These are phyloP conservation scores for Acrocera orbiculus DNA, from an alignment of 2,888 invertebrate species.

Conservation along the genomic window DNA sequence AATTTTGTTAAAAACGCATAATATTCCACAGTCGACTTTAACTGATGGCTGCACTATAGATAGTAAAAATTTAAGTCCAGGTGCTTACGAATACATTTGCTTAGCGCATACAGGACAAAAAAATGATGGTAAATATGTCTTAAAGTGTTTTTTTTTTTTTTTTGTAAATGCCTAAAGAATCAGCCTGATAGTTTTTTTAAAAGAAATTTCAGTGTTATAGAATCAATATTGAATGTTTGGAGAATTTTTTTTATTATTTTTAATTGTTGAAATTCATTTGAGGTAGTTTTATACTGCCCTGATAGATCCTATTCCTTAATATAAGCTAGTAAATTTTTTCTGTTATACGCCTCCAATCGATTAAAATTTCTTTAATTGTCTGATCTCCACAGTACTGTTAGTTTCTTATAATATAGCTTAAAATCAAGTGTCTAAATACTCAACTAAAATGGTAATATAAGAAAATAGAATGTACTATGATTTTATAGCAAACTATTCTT, in stretches of 20 bases:
- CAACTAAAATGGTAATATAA: no score
- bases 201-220: not conserved
- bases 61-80: constrained; percentile 6
- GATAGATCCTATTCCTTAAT: no score
- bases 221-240: not conserved
- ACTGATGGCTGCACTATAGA: constrained; percentile 1
- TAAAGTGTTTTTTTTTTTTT: not conserved
- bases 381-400: no score
- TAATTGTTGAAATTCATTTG: no score
- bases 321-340: no score
- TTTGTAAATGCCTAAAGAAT: not conserved
- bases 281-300: no score
- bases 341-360: no score
- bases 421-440: no score
- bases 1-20: constrained; percentile 46
- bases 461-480: no score
- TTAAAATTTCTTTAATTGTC: no score
- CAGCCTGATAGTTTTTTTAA: no score
- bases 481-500: not conserved
- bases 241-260: not conserved
- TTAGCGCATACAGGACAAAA: constrained; percentile 4
- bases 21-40: constrained; percentile 10
- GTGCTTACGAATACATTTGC: constrained; percentile 9
- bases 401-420: no score
- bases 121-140: constrained; percentile 1